Evolutionary conservation across 1,140 invertebrate genomes (phyloP), one percentile per base, ranked within the genome.

Genomic region (Leptopilina boulardi): DNA sequence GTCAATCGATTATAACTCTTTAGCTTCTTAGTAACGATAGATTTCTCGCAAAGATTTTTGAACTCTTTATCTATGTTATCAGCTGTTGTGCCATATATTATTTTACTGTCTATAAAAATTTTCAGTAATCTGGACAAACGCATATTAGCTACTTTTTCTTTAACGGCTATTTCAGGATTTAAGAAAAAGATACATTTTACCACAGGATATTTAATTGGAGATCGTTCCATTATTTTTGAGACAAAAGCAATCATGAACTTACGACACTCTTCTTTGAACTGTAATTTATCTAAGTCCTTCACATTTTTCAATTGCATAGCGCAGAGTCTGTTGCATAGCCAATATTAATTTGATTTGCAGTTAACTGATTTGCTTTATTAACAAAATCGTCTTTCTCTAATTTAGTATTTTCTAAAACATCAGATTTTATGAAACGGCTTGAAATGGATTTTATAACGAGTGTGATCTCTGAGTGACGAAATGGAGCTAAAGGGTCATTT

Each of bases 401-500:
- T 21, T 21, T 18, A 15, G 54, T 44, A 5, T 80, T 56, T 21
- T 74, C 41, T n/a, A 80, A 56, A 71, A 81, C 70, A 13, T 78
- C 80, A 15, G 77, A 30, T 72, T 78, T 78, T 34, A 81, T 72
- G n/a, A 81, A 71, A 75, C 74, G 59, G 18, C 44, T 13, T 71
- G 76, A 75, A 41, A 74, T 13, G 70, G 30, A 47, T 72, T 70
- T 18, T 3, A 79, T 8, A 70, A 78, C 56, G 13, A 38, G 3
- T 44, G 21, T 11, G 15, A 81, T 71, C 70, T 70, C 71, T 5
- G 54, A 30, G 41, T 81, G 80, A 21, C 83, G 78, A 73, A 86
- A 84, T 30, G 83, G 84, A 66, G 80, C 77, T 41, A 82, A 44
- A 23, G 82, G 82, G 6, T 38, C 30, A 70, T 84, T 75, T 21